Percentiles rank a stretch among this genome's conserved stretches.
These are phyloP conservation scores for Acanthurus tractus DNA, from an alignment of 2,797 vertebrate genomes.

Conservation along the genomic window DNA sequence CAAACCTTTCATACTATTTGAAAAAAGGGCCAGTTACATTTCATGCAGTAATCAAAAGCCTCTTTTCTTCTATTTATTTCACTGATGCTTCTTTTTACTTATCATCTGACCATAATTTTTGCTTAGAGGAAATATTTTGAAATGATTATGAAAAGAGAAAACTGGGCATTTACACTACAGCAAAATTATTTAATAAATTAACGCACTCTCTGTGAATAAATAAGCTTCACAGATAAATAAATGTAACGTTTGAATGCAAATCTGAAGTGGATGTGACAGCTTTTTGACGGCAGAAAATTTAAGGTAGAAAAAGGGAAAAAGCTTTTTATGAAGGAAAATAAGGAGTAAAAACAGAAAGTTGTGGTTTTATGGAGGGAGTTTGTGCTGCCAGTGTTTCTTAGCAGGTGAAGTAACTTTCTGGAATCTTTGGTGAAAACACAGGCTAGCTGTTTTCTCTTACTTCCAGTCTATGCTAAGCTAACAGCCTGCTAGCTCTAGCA, in stretches of 20 bases:
- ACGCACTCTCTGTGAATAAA: neutral
- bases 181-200: neutral
- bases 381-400: no score
- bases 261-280: no score
- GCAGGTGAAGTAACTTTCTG: no score
- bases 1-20: neutral
- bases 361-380: neutral
- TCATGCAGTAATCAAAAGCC: neutral
- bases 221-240: neutral
- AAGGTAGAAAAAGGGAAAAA: neutral
- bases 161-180: neutral
- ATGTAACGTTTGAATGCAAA: neutral
- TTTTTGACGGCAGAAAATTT: neutral
- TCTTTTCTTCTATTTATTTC: constrained; percentile 2
- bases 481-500: neutral
- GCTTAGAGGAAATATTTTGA: neutral
- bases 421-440: no score
- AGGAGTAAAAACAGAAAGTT: neutral
- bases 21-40: neutral
- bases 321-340: no score
- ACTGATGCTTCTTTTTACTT: neutral
- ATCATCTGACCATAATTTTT: neutral
- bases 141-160: neutral
- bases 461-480: constrained; percentile 2
- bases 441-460: no score